Base-by-base conservation (phyloP, 1,140 invertebrate genomes). In the Ladona fulva region DNA sequence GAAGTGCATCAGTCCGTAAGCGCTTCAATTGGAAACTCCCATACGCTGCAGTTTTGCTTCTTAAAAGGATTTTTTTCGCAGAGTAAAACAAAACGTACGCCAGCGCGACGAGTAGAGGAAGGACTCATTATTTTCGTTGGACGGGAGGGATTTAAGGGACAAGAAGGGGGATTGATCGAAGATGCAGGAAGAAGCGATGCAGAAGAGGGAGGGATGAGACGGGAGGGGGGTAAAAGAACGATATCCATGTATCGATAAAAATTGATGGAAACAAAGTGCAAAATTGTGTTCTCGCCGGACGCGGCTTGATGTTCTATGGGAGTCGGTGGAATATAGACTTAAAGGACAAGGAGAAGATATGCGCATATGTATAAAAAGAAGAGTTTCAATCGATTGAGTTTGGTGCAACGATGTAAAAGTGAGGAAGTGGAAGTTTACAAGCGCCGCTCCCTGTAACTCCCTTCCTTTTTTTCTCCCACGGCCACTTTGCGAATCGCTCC, bases 211-310 rank as follows among this genome's bases (percentile, higher is more conserved):
- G 12, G 52, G 44, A 52, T 52, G 44, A 52, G 10, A 11, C 10
- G 44, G 44, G 44, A 19, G 44, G 44, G 44, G 44, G 44, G 44
- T 11, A 66, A 66, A 22, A 66, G 52, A 66, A 22, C 52, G 52
- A 22, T 22, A 66, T 12, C 52, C 52, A 22, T 66, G 52, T 66
- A 66, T 66, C 52, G 52, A 66, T 66, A 66, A 66, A 66, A 66
- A 66, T 66, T 66, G 52, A 66, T 66, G 52, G 52, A 66, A 19
- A 66, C 52, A 66, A 66, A 66, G 52, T 66, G 52, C 52, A 66
- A 66, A 66, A 66, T 66, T 66, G 52, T 66, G 52, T 66, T 66
- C 52, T 66, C 52, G 52, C 52, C 52, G 52, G 52, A 66, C 52
- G 16, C 14, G 52, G 52, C 52, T 12, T 16, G n/a, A 66, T 66